A percentile compares a stretch with the other conserved stretches of the same genome.
Evolutionary conservation across 2,888 invertebrate species (phyloP).

Genomic region (Sinopyrophorus schimmeli): DNA sequence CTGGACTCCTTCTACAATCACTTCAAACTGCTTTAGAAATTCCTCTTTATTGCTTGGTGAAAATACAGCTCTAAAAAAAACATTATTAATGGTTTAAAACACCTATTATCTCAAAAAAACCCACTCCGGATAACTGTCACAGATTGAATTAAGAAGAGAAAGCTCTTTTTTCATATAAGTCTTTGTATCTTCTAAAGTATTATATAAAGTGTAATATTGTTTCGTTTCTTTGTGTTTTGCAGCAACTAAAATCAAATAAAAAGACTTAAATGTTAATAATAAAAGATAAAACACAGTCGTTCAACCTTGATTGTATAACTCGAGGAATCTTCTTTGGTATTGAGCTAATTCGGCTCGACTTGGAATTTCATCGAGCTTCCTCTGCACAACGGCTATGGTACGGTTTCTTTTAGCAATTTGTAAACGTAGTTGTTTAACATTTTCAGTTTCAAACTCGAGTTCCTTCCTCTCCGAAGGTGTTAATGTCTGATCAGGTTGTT

Average conservation of each 20-base stretch:
- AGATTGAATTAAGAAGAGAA: slow-evolving; percentile 82
- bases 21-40: slow-evolving; percentile 87
- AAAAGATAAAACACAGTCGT: too few species aligned
- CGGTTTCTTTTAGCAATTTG: slow-evolving; percentile 79
- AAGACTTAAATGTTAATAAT: too few species aligned
- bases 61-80: slow-evolving; percentile 73
- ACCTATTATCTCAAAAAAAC: slow-evolving; percentile 39
- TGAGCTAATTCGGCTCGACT: slow-evolving; percentile 91
- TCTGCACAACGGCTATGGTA: slow-evolving; percentile 76
- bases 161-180: slow-evolving; percentile 91
- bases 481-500: slow-evolving; percentile 53
- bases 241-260: slow-evolving; percentile 68
- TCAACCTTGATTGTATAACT: slow-evolving; percentile 93
- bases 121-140: slow-evolving; percentile 85
- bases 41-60: slow-evolving; percentile 80
- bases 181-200: slow-evolving; percentile 93
- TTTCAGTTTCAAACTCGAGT: slow-evolving; percentile 65
- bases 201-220: slow-evolving; percentile 95
- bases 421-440: slow-evolving; percentile 64
- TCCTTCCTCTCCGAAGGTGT: slow-evolving; percentile 57
- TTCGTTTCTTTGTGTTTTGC: slow-evolving; percentile 96
- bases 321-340: slow-evolving; percentile 93
- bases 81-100: slow-evolving; percentile 14
- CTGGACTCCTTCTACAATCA: slow-evolving; percentile 87
- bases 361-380: slow-evolving; percentile 91